Evolutionary conservation across 2,113 vertebrate genomes (phyloP).

Genomic region (Trichechus manatus): DNA sequence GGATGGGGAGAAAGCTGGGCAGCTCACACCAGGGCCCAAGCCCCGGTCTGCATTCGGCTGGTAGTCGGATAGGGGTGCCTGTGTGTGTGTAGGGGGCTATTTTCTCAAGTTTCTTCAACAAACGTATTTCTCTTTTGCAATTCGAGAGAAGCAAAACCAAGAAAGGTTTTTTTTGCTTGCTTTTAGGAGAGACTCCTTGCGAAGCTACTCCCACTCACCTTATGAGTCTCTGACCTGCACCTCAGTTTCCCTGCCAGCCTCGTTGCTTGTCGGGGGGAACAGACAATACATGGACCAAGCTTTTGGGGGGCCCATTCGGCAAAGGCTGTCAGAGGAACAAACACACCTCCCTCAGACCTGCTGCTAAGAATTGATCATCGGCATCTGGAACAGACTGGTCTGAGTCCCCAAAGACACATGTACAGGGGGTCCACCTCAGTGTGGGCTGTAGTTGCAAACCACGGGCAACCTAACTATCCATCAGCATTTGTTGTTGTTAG

Average conservation of each 20-base stretch:
- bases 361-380: not conserved
- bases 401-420: not conserved
- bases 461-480: not conserved
- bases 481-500: not conserved
- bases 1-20: not conserved
- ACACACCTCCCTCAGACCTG: not conserved
- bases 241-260: not conserved
- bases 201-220: not conserved
- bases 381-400: not conserved
- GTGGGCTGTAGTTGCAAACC: rapidly evolving
- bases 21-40: not conserved
- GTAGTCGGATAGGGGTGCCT: not conserved
- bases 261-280: not conserved
- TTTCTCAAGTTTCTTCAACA: not conserved
- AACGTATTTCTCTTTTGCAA: not conserved
- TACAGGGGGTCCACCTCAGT: rapidly evolving
- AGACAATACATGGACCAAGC: not conserved
- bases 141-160: not conserved
- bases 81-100: not conserved
- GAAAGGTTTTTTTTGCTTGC: not conserved
- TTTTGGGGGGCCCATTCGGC: not conserved
- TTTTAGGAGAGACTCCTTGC: not conserved
- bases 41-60: not conserved
- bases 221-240: not conserved
- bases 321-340: not conserved